Evolutionary conservation across 2,888 invertebrate genomes (phyloP).

Genomic region (Parnassius smintheus): DNA sequence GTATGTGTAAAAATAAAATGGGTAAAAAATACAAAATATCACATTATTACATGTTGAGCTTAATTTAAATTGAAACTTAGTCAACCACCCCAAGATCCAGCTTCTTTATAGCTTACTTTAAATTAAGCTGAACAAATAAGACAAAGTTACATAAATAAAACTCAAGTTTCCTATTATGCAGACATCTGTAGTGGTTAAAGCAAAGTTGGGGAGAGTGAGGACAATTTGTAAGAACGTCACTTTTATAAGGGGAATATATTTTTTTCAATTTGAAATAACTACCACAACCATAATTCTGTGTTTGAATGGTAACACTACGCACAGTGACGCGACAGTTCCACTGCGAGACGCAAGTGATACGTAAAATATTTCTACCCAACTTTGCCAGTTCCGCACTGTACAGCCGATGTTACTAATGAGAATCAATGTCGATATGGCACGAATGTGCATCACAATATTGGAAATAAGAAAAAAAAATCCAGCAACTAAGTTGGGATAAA

Average conservation of each 20-base stretch:
- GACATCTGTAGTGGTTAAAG: slow-evolving; percentile 32
- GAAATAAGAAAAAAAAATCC: slow-evolving; percentile 55
- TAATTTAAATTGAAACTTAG: slow-evolving; percentile 69
- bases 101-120: slow-evolving; percentile 51
- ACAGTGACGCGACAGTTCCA: slow-evolving; percentile 42
- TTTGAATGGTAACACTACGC: slow-evolving; percentile 65
- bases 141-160: slow-evolving; percentile 40
- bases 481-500: slow-evolving; percentile 76
- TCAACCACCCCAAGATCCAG: slow-evolving; percentile 49
- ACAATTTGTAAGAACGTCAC: slow-evolving; percentile 55
- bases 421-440: slow-evolving; percentile 52
- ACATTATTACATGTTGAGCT: slow-evolving; percentile 81
- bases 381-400: slow-evolving; percentile 44
- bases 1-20: slow-evolving; percentile 60
- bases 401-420: slow-evolving; percentile 34
- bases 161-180: not conserved
- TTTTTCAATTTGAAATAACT: slow-evolving; percentile 72
- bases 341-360: slow-evolving; percentile 48
- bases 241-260: slow-evolving; percentile 63
- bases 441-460: slow-evolving; percentile 41
- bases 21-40: slow-evolving; percentile 79
- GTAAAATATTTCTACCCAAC: slow-evolving; percentile 45
- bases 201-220: slow-evolving; percentile 31
- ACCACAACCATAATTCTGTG: slow-evolving; percentile 78
- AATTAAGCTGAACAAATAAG: slow-evolving; percentile 79